Conservation (phyloP, 2,113 vertebrate genomes). For the Himantopus leucocephalus region DNA sequence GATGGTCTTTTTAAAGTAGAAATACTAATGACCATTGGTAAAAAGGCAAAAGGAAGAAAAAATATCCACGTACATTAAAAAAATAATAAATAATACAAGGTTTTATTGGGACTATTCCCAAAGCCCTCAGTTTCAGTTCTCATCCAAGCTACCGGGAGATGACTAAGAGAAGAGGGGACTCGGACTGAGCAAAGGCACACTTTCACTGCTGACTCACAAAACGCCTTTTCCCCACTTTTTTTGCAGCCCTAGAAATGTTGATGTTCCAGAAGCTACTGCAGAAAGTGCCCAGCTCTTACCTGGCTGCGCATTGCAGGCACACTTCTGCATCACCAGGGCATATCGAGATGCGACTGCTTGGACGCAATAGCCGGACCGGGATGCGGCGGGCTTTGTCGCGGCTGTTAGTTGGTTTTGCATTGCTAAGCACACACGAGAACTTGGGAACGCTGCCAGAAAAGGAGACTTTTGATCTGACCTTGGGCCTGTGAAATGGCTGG, state of each 20-base stretch:
- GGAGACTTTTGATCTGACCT: neutral
- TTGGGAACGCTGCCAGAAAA: neutral
- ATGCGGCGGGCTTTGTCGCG: fast-evolving
- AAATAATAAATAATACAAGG: neutral
- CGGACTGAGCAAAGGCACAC: neutral
- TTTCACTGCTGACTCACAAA: neutral
- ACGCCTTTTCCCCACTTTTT: neutral
- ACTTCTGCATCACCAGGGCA: neutral
- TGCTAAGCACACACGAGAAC: neutral
- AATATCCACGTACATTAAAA: neutral
- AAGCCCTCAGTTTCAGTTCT: neutral
- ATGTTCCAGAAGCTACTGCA: neutral
- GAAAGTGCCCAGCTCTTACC: neutral
- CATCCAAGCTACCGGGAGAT: neutral
- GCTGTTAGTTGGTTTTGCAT: neutral
- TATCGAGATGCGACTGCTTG: fast-evolving
- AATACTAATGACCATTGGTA: neutral
- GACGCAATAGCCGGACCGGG: neutral
- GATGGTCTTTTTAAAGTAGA: neutral
- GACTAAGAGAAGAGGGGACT: neutral
- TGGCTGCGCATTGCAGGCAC: neutral
- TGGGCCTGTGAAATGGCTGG: neutral
- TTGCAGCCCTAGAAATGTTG: neutral
- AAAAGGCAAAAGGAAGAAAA: neutral
- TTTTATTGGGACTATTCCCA: neutral